Evolutionary conservation across 2,797 vertebrate genomes (phyloP).

Genomic region (Etheostoma nigrum): DNA sequence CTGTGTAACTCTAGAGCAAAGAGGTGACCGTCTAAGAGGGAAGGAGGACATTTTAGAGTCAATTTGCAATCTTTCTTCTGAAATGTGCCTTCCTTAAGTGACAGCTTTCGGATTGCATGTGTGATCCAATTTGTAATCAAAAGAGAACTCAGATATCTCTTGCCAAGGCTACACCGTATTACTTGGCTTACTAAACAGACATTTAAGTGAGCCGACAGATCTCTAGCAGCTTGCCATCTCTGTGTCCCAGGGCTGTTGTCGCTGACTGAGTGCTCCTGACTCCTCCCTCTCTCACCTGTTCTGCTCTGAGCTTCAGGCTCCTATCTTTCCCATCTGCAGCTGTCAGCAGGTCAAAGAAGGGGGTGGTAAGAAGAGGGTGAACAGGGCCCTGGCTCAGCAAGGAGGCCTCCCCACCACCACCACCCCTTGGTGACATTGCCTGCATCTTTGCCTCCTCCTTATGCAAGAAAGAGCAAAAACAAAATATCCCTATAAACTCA

Average conservation of each 20-base stretch:
- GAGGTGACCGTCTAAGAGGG: slow-evolving; percentile 66
- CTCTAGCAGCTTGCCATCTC: slow-evolving; percentile 54
- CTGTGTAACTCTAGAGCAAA: slow-evolving; percentile 79
- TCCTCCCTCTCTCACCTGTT: slow-evolving; percentile 82
- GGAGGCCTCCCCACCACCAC: slow-evolving; percentile 48
- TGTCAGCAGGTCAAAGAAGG: slow-evolving; percentile 83
- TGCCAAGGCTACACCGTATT: slow-evolving; percentile 3
- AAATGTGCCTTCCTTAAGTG: slow-evolving; percentile 39
- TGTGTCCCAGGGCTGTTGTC: slow-evolving; percentile 71
- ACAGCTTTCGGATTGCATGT: slow-evolving; percentile 51
- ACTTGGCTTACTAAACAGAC: slow-evolving; percentile 27
- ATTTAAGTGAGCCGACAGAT: slow-evolving; percentile 35
- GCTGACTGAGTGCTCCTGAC: slow-evolving; percentile 66
- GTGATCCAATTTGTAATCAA: slow-evolving; percentile 39
- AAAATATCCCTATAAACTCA: slow-evolving; percentile 16
- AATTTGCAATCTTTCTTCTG: slow-evolving; percentile 60
- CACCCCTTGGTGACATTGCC: slow-evolving; percentile 55
- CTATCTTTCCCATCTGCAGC: slow-evolving; percentile 86
- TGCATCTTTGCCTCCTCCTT: slow-evolving; percentile 35
- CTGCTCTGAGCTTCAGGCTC: slow-evolving; percentile 75
- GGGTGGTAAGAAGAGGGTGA: slow-evolving; percentile 72
- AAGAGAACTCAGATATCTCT: slow-evolving; percentile 10
- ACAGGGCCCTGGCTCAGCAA: slow-evolving; percentile 79
- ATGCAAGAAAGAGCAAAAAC: slow-evolving; percentile 14
- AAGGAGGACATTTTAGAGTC: slow-evolving; percentile 70